These are phyloP conservation scores for Saturnia pavonia DNA, from an alignment of 2,888 invertebrate species.

Conservation along the genomic window DNA sequence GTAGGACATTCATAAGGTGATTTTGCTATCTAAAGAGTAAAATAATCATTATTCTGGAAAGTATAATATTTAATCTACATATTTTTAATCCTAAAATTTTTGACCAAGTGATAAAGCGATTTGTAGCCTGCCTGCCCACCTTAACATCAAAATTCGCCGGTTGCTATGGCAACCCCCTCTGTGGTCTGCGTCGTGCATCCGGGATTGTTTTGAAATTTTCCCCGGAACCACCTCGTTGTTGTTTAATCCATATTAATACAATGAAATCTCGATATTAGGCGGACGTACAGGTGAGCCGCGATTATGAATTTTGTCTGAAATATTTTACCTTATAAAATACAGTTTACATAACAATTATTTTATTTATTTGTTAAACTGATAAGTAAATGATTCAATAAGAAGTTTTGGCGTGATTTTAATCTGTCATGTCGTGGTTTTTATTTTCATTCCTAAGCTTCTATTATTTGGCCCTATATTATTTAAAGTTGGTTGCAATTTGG, in stretches of 20 bases:
- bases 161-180: constrained; percentile 75
- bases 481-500: too few species aligned
- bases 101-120: constrained; percentile 55
- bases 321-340: constrained; percentile 1
- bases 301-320: constrained; percentile 7
- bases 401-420: background rate
- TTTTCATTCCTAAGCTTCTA: too few species aligned
- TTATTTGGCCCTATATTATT: too few species aligned
- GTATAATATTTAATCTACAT: background rate
- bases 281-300: constrained; percentile 2
- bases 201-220: constrained; percentile 70
- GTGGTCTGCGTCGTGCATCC: constrained; percentile 59
- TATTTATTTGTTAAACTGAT: background rate
- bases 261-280: constrained; percentile 46
- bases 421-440: too few species aligned
- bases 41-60: too few species aligned
- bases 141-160: constrained; percentile 66
- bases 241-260: constrained; percentile 71
- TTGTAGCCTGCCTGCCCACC: constrained; percentile 56
- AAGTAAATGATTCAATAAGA: background rate
- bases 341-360: background rate
- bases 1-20: too few species aligned
- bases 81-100: constrained; percentile 38
- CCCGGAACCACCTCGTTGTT: constrained; percentile 50
- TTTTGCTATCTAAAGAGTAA: too few species aligned